Evolutionary conservation across 2,888 invertebrate genomes (phyloP).

Genomic region (Leptinotarsa peninsularis): DNA sequence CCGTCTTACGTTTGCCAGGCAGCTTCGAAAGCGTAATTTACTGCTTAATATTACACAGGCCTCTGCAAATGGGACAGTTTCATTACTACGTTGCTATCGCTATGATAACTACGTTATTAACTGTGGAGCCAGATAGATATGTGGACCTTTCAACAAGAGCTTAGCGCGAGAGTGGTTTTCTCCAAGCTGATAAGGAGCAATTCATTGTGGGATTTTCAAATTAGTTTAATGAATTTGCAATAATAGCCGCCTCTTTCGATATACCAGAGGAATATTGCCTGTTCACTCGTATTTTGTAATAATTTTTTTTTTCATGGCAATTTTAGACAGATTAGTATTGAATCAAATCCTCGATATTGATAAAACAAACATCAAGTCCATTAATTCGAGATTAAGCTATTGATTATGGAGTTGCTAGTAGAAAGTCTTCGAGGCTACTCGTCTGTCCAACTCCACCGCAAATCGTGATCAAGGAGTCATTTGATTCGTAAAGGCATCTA

Average conservation of each 20-base stretch:
- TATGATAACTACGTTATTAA: slow-evolving; percentile 62
- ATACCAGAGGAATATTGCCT: not conserved
- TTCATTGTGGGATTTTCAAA: slow-evolving; percentile 48
- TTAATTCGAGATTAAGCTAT: too few species aligned
- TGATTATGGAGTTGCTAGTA: too few species aligned
- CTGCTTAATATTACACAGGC: slow-evolving; percentile 60
- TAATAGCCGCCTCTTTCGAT: not conserved
- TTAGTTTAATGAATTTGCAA: slow-evolving; percentile 49
- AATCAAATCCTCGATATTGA: too few species aligned
- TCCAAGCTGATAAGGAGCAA: slow-evolving; percentile 49
- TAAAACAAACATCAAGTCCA: too few species aligned
- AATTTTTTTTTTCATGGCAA: too few species aligned
- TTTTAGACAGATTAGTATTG: too few species aligned
- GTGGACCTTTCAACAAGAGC: slow-evolving; percentile 59
- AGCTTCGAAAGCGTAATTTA: slow-evolving; percentile 57
- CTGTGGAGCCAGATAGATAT: slow-evolving; percentile 59
- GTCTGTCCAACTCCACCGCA: too few species aligned
- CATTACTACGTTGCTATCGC: slow-evolving; percentile 60
- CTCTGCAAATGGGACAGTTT: slow-evolving; percentile 61
- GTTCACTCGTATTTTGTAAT: too few species aligned
- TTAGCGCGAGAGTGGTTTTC: slow-evolving; percentile 51
- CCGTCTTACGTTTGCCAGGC: slow-evolving; percentile 46
- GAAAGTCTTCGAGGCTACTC: too few species aligned
- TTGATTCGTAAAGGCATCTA: too few species aligned
- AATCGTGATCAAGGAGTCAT: too few species aligned